Conservation (phyloP, 1,140 invertebrate species). For the Homarus americanus region DNA sequence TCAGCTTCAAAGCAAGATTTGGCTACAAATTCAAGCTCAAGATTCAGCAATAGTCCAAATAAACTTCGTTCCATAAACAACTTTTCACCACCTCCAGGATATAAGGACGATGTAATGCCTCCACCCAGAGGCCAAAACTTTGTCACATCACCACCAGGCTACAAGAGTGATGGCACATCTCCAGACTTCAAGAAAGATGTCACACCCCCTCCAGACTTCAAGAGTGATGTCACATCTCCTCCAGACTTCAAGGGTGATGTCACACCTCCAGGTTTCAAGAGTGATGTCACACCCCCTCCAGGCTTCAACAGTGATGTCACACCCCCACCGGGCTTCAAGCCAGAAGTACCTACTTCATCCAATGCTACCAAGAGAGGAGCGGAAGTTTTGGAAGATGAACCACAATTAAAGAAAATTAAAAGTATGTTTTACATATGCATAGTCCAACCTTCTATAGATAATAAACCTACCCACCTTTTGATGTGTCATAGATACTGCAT, state of each 20-base stretch:
- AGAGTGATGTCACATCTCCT: constrained; percentile 40
- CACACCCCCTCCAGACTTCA: constrained; percentile 32
- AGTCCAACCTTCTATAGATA: no score
- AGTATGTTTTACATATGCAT: constrained; percentile 30
- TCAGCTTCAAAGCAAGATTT: background rate
- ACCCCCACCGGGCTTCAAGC: constrained; percentile 47
- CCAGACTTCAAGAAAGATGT: background rate
- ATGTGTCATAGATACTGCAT: no score
- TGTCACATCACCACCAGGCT: background rate
- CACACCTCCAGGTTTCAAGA: constrained; percentile 27
- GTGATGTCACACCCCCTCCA: constrained; percentile 48
- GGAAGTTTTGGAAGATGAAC: background rate
- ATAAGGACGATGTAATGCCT: constrained; percentile 27
- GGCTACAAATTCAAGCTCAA: background rate
- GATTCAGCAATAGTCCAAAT: background rate
- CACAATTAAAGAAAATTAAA: constrained; percentile 23
- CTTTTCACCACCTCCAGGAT: constrained; percentile 41
- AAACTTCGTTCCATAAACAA: background rate
- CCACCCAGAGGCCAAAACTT: constrained; percentile 32
- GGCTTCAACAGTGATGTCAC: constrained; percentile 25
- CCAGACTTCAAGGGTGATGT: constrained; percentile 39
- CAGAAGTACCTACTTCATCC: background rate
- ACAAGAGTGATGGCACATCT: background rate
- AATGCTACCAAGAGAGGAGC: background rate
- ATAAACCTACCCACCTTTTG: no score